Evolutionary conservation across 2,113 vertebrate species (phyloP), one percentile per base, ranked within the genome.

Genomic region (Nothocercus julius): DNA sequence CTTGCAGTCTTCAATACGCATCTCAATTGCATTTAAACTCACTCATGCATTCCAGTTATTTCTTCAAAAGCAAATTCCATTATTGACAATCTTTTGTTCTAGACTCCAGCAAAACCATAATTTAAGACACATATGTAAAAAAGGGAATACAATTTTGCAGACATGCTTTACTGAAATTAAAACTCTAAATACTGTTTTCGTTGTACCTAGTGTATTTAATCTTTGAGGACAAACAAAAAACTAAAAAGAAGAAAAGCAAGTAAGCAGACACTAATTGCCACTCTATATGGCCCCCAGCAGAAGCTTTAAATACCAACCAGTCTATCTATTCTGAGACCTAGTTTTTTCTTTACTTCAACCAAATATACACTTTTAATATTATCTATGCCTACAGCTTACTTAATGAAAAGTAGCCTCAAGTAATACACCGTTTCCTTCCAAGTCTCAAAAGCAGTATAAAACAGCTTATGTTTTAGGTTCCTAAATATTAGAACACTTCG

Each of bases 191-290:
- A 22, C 69, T 53, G 15, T 66, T 94, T 69, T 30, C 13, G 30
- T 5, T 28, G 17, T 24, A 17, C 12, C 2, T 64, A 32, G 1
- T 18, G 3, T 1, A 2, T 5, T 32, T 68, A 16, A 78, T 54
- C 49, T 63, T 56, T 83, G n/a, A 72, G 28, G 49, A 45, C 34
- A 7, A 51, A 25, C 7, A 12, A 77, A 8, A 28, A 82, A 13
- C 36, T 70, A 27, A 62, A 83, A 83, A 54, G 45, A 44, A 38
- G 1, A 76, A 40, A 83, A 67, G 20, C 20, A 69, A 68, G 30
- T 32, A 73, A 44, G 30, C 75, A 91, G 16, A 36, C 27, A 78
- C 4, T 51, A 51, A 40, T 51, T 70, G 5, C 11, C 42, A 34
- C 9, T 59, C 17, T 40, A n/a, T 7, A 15, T 78, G 25, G 81